Evolutionary conservation across 2,888 invertebrate species (phyloP).

Genomic region (Hypolimnas misippus): DNA sequence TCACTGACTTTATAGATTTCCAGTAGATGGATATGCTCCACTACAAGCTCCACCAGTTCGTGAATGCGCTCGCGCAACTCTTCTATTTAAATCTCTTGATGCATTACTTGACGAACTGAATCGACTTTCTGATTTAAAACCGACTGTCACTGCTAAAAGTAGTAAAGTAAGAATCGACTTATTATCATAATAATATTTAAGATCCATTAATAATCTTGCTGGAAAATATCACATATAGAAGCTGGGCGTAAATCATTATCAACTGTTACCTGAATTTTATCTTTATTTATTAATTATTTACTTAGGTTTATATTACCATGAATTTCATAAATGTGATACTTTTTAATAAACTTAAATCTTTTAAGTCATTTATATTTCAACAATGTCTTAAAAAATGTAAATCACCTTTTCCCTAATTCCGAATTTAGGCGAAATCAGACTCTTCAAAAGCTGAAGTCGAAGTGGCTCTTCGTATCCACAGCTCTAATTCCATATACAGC

Average conservation of each 20-base stretch:
- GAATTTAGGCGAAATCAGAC: constrained; percentile 63
- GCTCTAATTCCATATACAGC: constrained; percentile 66
- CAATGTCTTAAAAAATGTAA: too few relatives aligned
- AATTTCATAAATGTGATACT: too few relatives aligned
- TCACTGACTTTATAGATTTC: constrained; percentile 83
- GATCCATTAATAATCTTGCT: too few relatives aligned
- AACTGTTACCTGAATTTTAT: too few relatives aligned
- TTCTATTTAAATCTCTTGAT: constrained; percentile 69
- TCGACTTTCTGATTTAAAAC: constrained; percentile 57
- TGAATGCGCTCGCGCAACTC: constrained; percentile 61
- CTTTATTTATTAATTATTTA: too few relatives aligned
- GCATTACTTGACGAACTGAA: constrained; percentile 65
- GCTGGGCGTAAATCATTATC: too few relatives aligned
- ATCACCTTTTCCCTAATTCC: background rate
- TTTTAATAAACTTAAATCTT: too few relatives aligned
- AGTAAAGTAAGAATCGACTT: constrained; percentile 60
- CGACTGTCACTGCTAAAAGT: constrained; percentile 56
- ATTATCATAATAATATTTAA: background rate
- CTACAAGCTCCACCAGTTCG: constrained; percentile 82
- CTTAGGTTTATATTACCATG: too few relatives aligned
- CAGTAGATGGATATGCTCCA: constrained; percentile 86
- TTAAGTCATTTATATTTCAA: too few relatives aligned
- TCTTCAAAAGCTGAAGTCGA: constrained; percentile 67
- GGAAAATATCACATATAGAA: too few relatives aligned
- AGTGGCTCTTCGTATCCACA: constrained; percentile 67